Percentiles rank a stretch among this genome's conserved stretches.
These are phyloP conservation scores for Entomyzon cyanotis DNA, from an alignment of 2,113 vertebrate genomes.

Conservation along the genomic window DNA sequence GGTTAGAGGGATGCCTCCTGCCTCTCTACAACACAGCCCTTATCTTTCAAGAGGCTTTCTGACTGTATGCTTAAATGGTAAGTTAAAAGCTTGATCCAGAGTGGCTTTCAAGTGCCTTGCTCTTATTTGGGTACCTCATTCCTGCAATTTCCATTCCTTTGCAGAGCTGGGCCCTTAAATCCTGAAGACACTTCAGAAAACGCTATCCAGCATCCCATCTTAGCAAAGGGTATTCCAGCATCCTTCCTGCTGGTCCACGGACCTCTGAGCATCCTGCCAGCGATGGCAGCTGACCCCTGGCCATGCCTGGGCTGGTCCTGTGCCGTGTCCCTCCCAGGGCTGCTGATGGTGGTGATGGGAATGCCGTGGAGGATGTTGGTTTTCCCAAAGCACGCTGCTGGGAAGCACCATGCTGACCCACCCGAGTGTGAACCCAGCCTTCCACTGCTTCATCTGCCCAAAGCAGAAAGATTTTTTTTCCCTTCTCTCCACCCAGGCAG, in stretches of 20 bases:
- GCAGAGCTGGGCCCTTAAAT: background rate
- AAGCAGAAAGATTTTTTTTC: background rate
- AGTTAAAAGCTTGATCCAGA: conserved; percentile 33
- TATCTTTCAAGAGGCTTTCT: conserved; percentile 20
- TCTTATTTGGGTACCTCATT: conserved; percentile 22
- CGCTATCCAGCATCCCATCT: background rate
- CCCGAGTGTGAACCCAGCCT: background rate
- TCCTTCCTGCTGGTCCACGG: rapidly evolving
- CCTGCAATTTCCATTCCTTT: conserved; percentile 1
- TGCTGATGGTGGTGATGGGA: rapidly evolving
- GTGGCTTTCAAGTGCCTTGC: conserved; percentile 11
- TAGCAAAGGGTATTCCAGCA: background rate
- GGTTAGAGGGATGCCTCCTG: background rate
- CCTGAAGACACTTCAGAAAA: background rate
- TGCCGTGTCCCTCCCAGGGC: rapidly evolving
- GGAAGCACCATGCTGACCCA: background rate
- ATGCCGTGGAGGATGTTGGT: background rate
- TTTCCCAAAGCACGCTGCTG: background rate
- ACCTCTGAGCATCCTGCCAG: background rate
- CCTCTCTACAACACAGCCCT: background rate
- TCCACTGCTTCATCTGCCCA: background rate
- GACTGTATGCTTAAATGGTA: background rate
- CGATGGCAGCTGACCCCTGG: background rate
- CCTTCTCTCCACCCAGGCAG: background rate
- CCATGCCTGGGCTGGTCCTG: background rate